Percentiles rank a stretch among this genome's conserved stretches.
phyloP scores from a whole-genome alignment of 2,888 invertebrate species.

The Dusona sp. region DNA sequence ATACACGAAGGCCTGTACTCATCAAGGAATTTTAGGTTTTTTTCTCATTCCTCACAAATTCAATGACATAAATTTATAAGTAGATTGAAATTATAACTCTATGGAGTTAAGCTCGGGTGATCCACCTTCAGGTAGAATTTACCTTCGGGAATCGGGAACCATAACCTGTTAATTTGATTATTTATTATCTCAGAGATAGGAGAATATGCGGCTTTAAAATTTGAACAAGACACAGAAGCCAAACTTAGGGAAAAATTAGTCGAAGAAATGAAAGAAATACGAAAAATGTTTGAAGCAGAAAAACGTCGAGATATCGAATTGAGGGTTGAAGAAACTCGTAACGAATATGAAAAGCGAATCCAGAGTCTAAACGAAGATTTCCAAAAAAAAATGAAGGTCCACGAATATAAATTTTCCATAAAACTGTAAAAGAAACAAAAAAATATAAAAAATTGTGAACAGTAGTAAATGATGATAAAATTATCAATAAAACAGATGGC shows the following conservation, averaged over 20 bases:
- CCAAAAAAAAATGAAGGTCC: conserved; percentile 73
- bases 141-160: too few species aligned
- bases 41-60: background rate
- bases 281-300: conserved; percentile 75
- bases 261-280: conserved; percentile 71
- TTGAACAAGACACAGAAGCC: conserved; percentile 71
- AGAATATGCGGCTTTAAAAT: conserved; percentile 70
- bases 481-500: conserved; percentile 65
- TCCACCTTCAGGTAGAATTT: too few species aligned
- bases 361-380: conserved; percentile 69
- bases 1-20: conserved; percentile 74
- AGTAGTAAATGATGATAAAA: background rate
- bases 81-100: background rate
- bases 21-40: conserved; percentile 76
- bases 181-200: conserved; percentile 71
- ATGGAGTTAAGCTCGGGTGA: too few species aligned
- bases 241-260: conserved; percentile 68
- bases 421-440: background rate
- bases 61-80: conserved; percentile 6
- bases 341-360: conserved; percentile 71
- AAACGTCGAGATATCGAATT: conserved; percentile 74
- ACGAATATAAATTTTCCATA: background rate
- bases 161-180: background rate
- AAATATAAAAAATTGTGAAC: background rate
- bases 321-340: conserved; percentile 66